A percentile compares a stretch with the other conserved stretches of the same genome.
Conservation (phyloP, 1,140 invertebrate species). For the Temnothorax nylanderi region DNA sequence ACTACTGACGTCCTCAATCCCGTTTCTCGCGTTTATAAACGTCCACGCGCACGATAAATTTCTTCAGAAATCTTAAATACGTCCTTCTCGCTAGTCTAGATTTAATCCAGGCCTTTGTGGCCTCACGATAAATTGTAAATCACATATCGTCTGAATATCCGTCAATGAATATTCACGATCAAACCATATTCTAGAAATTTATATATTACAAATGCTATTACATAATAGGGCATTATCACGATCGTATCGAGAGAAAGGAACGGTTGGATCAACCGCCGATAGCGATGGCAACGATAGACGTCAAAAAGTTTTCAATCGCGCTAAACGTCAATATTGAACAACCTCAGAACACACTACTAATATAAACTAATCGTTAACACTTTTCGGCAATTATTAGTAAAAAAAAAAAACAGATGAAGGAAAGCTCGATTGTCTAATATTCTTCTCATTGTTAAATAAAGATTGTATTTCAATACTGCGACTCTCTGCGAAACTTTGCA, state of each 20-base stretch:
- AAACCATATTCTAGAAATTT: conserved; percentile 11
- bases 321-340: conserved; percentile 3
- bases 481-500: neutral
- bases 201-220: conserved; percentile 48
- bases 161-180: conserved; percentile 12
- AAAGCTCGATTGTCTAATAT: neutral
- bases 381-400: neutral
- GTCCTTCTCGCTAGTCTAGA: neutral
- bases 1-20: conserved; percentile 49
- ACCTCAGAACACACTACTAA: neutral
- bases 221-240: conserved; percentile 22
- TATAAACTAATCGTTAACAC: neutral
- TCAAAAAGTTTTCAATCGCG: neutral
- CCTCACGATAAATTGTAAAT: conserved; percentile 39
- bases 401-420: neutral
- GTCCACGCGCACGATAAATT: conserved; percentile 2
- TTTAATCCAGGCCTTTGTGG: neutral
- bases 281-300: neutral
- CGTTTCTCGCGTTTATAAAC: conserved; percentile 13
- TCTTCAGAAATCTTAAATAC: neutral
- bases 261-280: neutral
- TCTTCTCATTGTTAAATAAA: neutral
- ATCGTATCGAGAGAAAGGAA: neutral
- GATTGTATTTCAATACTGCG: neutral
- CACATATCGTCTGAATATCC: conserved; percentile 28